phyloP scores from a whole-genome alignment of 35 echinoderm and acorn worm genomes.

The Antedon bifida region DNA sequence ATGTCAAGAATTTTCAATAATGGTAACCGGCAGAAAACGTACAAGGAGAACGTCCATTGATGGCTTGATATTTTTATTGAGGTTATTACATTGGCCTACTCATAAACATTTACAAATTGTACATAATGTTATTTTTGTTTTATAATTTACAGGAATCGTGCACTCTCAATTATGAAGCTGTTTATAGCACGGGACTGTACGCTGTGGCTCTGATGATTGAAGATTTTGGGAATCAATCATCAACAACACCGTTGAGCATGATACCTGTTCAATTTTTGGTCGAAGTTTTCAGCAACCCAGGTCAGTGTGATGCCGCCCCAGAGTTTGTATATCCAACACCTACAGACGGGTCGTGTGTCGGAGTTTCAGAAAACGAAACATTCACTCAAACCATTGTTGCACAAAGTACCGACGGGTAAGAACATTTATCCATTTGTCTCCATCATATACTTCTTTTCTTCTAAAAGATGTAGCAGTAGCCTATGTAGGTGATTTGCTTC shows the following conservation, averaged over 20 bases:
- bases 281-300: neutral
- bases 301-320: neutral
- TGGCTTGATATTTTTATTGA: too few species aligned
- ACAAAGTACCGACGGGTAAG: too few species aligned
- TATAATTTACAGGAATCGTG: slow-evolving; percentile 9
- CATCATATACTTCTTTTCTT: too few species aligned
- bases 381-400: neutral
- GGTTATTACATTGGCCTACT: too few species aligned
- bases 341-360: neutral
- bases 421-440: too few species aligned
- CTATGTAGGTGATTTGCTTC: too few species aligned
- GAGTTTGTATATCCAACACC: slow-evolving; percentile 9
- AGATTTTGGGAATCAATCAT: neutral
- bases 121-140: too few species aligned
- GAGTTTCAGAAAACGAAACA: neutral
- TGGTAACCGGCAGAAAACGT: too few species aligned
- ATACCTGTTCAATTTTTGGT: neutral
- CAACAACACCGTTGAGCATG: neutral
- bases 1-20: too few species aligned
- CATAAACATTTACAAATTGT: too few species aligned
- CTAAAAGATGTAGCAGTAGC: too few species aligned
- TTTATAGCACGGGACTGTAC: neutral
- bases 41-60: too few species aligned
- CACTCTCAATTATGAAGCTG: neutral
- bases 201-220: slow-evolving; percentile 11